Percentiles rank a stretch among this genome's conserved stretches.
phyloP scores from a whole-genome alignment of 2,113 vertebrate species.

The Marcusenius ussheri region DNA sequence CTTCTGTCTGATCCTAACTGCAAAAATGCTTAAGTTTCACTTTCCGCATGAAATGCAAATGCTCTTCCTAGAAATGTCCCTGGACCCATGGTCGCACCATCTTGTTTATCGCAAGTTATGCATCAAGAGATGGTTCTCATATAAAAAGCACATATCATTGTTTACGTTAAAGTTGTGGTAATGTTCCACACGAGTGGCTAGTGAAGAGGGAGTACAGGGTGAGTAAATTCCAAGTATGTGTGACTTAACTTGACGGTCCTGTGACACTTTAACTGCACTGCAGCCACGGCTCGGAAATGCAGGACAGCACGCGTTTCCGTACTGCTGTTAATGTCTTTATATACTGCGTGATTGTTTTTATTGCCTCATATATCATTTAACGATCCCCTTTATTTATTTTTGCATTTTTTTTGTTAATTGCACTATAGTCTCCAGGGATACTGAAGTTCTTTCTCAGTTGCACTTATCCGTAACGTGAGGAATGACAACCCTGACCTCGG shows the following conservation, averaged over 20 bases:
- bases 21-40: not conserved
- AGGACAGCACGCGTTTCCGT: not conserved
- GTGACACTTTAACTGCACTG: not conserved
- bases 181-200: too few relatives aligned
- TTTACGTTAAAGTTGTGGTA: not conserved
- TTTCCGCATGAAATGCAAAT: not conserved
- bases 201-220: not conserved
- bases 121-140: not conserved
- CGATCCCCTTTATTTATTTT: not conserved
- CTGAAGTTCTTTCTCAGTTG: not conserved
- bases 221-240: not conserved
- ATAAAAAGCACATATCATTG: not conserved
- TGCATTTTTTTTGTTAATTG: not conserved
- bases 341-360: not conserved
- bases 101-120: not conserved
- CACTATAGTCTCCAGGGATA: not conserved
- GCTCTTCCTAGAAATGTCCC: not conserved
- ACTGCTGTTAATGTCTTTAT: not conserved
- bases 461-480: not conserved
- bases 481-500: not conserved
- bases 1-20: not conserved
- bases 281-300: not conserved
- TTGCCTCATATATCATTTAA: not conserved
- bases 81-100: not conserved
- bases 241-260: not conserved